These are phyloP conservation scores for Oligia latruncula DNA, from an alignment of 2,888 invertebrate genomes.

Conservation along the genomic window DNA sequence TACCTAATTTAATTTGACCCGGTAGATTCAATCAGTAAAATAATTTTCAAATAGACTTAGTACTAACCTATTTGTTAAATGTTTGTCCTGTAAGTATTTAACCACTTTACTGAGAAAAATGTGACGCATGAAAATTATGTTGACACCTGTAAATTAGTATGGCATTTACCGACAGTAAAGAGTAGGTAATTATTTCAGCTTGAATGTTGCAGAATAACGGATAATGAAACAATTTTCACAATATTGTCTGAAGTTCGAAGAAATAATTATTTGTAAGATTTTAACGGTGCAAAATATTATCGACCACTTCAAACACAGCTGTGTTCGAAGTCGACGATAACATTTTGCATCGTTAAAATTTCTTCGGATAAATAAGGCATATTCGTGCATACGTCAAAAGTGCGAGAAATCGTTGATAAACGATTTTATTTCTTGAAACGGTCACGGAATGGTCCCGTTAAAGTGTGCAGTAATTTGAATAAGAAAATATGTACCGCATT, in stretches of 20 bases:
- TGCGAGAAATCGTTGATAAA: constrained; percentile 24
- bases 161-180: background rate
- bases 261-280: constrained; percentile 38
- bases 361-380: constrained; percentile 33
- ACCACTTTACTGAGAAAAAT: background rate
- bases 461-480: constrained; percentile 27
- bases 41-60: background rate
- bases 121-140: background rate
- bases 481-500: background rate
- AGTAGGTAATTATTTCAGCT: constrained; percentile 1
- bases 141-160: background rate
- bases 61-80: background rate
- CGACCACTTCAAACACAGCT: background rate
- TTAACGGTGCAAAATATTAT: constrained; percentile 11
- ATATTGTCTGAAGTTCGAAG: constrained; percentile 25
- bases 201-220: background rate
- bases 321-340: background rate
- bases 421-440: constrained; percentile 7
- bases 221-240: constrained; percentile 18
- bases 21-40: background rate
- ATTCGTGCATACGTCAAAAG: constrained; percentile 20
- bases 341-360: constrained; percentile 2
- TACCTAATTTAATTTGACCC: no score
- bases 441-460: constrained; percentile 15
- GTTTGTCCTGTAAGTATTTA: background rate